Base-by-base conservation (phyloP, 2,113 vertebrate genomes). In the Toxotes chatareus region DNA sequence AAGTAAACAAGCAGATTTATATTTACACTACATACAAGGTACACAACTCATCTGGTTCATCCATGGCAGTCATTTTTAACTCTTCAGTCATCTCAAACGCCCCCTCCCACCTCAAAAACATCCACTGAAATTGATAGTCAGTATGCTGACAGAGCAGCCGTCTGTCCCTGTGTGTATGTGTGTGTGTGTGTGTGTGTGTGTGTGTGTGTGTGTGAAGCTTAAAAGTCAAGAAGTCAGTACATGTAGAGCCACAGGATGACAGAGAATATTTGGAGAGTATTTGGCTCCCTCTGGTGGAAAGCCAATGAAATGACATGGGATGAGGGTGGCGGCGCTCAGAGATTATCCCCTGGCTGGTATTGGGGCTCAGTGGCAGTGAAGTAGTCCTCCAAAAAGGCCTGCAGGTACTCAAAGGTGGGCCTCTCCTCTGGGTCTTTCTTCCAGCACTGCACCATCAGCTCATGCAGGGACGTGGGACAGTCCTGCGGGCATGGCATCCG, bases 381-480 rank as follows among this genome's bases (percentile, higher is more conserved):
- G 96, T 99, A 99, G 96, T 99, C 98, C 96, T 99, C 98, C 94
- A 99, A 97, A 95, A 99, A 99, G 93, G 98, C 97, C 95, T 99
- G 98, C 91, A 99, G 95, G 90, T 99, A 99, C 84, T 99, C 98
- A 10, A 99, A 99, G 78, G 98, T 99, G 77, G 98, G 98, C 72
- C 98, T 96, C 76, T 99, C 98, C 87, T 99, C 98, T 0, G 98
- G 98, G 93, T 99, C 98, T 93, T 99, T 99, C 95, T 99, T 99
- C 98, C 98, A 99, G 96, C 98, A 99, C 94, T 99, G 98, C 89
- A 99, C 96, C 98, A 99, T 99, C 73, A 99, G 97, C 97, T 99
- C 98, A 16, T 99, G 98, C 86, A 99, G 95, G 77, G 98, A 99
- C 85, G 96, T 95, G 87, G 98, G 98, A 92, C 98, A 99, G 96